Conservation (phyloP, 2,797 vertebrate genomes). For the Danionella dracula region DNA sequence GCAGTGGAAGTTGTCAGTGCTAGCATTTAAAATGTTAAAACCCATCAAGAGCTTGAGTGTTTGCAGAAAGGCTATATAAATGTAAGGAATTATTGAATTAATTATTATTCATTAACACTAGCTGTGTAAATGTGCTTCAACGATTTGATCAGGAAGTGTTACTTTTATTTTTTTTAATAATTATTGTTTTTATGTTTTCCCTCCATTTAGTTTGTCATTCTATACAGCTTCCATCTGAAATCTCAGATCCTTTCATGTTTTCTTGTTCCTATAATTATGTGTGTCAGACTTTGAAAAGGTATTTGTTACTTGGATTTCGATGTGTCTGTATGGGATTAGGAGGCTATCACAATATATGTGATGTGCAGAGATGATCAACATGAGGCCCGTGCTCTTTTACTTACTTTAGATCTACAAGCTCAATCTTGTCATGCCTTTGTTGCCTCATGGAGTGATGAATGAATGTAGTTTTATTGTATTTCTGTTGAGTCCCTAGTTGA, state of each 20-base stretch:
- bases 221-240: background rate
- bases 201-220: background rate
- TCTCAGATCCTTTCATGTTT: background rate
- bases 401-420: background rate
- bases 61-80: too few relatives aligned
- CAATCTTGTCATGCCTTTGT: background rate
- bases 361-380: background rate
- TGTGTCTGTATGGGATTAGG: constrained; percentile 2
- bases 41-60: too few relatives aligned
- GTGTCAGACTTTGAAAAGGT: background rate
- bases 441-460: background rate
- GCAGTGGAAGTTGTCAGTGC: too few relatives aligned
- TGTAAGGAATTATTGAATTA: too few relatives aligned
- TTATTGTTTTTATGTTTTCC: too few relatives aligned
- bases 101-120: too few relatives aligned
- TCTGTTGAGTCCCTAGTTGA: background rate
- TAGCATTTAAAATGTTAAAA: too few relatives aligned
- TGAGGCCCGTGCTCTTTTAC: background rate
- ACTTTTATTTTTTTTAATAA: too few relatives aligned
- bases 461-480: background rate
- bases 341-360: constrained; percentile 12
- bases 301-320: constrained; percentile 8
- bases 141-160: too few relatives aligned
- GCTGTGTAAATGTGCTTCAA: too few relatives aligned
- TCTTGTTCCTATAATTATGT: background rate